A percentile compares a stretch with the other conserved stretches of the same genome.
phyloP scores from a whole-genome alignment of 2,113 vertebrate species.

The Oxygymnocypris stewartii region DNA sequence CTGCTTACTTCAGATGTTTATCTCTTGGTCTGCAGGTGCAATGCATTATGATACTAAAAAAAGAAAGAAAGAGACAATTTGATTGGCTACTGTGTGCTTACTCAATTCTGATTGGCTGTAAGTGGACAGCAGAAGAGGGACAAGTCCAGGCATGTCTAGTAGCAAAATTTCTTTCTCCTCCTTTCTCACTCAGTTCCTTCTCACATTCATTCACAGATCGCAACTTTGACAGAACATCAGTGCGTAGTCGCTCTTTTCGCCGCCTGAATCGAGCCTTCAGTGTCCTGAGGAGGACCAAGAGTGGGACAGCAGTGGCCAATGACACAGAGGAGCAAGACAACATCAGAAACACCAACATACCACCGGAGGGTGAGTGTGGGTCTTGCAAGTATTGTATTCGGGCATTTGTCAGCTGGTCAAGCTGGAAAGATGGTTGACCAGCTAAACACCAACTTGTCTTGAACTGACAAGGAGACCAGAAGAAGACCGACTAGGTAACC shows the following conservation, averaged over 20 bases:
- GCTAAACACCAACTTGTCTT: not conserved
- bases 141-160: conserved; percentile 71
- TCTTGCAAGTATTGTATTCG: not conserved
- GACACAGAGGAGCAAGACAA: conserved; percentile 80
- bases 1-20: conserved; percentile 21
- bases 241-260: conserved; percentile 92
- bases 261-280: conserved; percentile 92
- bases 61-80: not conserved
- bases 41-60: not conserved
- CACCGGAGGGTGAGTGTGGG: conserved; percentile 81
- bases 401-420: not conserved
- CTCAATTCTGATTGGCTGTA: conserved; percentile 41
- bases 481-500: not conserved
- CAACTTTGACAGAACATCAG: conserved; percentile 87
- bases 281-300: conserved; percentile 91
- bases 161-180: conserved; percentile 15
- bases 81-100: conserved; percentile 4
- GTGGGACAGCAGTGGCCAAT: conserved; percentile 82
- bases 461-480: not conserved
- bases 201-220: conserved; percentile 71
- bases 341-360: conserved; percentile 74
- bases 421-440: not conserved
- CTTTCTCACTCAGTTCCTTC: conserved; percentile 35
- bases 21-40: not conserved
- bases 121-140: conserved; percentile 44